Base-by-base conservation (phyloP, 1,140 invertebrate genomes). In the Drosophila pandora region DNA sequence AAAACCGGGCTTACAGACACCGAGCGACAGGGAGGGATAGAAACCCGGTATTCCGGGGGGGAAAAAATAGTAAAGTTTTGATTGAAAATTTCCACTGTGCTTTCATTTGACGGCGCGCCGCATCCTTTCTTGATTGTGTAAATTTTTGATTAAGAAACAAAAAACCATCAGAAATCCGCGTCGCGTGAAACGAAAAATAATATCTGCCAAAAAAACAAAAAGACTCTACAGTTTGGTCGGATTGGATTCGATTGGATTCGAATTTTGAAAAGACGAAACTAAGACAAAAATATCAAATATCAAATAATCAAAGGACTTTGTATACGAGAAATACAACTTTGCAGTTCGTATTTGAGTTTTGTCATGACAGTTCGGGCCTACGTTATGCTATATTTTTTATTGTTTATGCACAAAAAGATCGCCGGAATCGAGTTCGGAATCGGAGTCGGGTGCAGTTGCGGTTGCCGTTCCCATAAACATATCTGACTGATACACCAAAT, bases 71-170 rank as follows among this genome's bases (percentile, higher is more conserved):
- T 69, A 75, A 88, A 87, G 59, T 87, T 87, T 82, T 88, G 82
- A 87, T 87, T 87, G 82, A 87, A 87, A 87, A 87, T 88, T 80
- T 87, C 71, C 70, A 85, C 77, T 87, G 77, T 75, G 76, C 82
- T 81, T 77, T 85, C 81, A 84, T 75, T 78, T 65, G 67, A 56
- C 59, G 73, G 68, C 45, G 22, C 43, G 43, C 43, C 43, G 43
- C 43, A 47, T 67, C 54, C 48, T 55, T 65, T 54, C 63, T 41
- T 77, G 75, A 79, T 83, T 84, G 80, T 84, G 80, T 84, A 84
- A 84, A 84, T 84, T 84, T 84, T 62, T 84, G 80, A 84, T 84
- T 84, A 84, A 84, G 75, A 61, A 57, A 62, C 49, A 55, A 57
- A 56, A 60, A 57, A 45, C 39, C 52, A 58, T 57, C 64, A 57